Conservation (phyloP, 2,797 vertebrate species). For the Luscinia megarhynchos region DNA sequence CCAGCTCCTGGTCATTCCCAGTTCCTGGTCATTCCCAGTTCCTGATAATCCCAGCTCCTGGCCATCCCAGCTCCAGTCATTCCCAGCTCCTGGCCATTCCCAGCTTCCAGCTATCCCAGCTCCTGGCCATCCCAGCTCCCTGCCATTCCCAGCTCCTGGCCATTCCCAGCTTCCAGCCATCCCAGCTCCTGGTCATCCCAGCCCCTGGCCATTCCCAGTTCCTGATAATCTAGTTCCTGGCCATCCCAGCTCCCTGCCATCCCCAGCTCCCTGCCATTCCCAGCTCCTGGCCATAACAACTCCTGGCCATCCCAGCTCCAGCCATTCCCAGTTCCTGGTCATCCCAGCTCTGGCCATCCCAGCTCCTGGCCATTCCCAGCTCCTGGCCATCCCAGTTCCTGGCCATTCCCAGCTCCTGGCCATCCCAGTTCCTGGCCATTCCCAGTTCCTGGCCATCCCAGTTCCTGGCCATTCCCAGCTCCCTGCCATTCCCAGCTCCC, state of each 20-base stretch:
- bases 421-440: neutral
- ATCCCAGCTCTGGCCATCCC: rapidly evolving
- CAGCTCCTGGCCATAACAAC: neutral
- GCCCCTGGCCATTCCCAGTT: neutral
- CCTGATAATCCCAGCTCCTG: too few species aligned
- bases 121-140: neutral
- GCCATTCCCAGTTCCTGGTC: rapidly evolving
- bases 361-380: too few species aligned
- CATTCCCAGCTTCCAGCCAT: neutral
- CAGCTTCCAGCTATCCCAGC: too few species aligned
- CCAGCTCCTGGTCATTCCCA: rapidly evolving
- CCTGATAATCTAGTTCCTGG: too few species aligned
- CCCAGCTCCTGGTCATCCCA: neutral
- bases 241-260: neutral
- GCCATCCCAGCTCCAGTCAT: too few species aligned
- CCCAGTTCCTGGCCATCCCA: neutral
- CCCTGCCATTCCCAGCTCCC: neutral
- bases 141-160: rapidly evolving
- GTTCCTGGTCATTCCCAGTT: neutral
- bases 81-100: neutral
- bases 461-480: rapidly evolving
- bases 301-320: neutral
- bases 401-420: neutral
- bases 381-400: too few species aligned
- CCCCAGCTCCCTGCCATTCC: neutral